Conservation (phyloP, 2,888 invertebrate genomes). For the Mesopsocus fuscifrons region DNA sequence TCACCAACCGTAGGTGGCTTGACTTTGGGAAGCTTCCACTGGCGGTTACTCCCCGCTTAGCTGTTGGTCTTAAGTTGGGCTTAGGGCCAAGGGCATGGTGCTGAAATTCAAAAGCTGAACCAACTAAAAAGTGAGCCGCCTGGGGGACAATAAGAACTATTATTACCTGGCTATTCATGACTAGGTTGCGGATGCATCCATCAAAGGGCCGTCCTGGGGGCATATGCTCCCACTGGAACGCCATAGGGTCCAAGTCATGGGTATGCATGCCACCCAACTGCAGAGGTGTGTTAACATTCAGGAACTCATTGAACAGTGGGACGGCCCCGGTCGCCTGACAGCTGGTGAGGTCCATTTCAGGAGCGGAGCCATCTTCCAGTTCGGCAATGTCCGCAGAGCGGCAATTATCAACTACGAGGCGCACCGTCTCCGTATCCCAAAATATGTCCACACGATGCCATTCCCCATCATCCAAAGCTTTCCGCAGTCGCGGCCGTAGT, state of each 20-base stretch:
- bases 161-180: slow-evolving; percentile 91
- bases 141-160: too few species aligned
- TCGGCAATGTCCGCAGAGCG: slow-evolving; percentile 75
- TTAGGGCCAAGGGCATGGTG: too few species aligned
- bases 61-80: too few species aligned
- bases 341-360: slow-evolving; percentile 68
- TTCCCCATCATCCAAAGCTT: slow-evolving; percentile 82
- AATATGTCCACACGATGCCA: slow-evolving; percentile 96
- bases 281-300: slow-evolving; percentile 87
- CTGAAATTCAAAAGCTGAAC: too few species aligned
- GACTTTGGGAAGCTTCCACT: too few species aligned
- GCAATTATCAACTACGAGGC: slow-evolving; percentile 85
- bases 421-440: slow-evolving; percentile 85
- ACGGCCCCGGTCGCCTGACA: slow-evolving; percentile 82
- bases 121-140: too few species aligned
- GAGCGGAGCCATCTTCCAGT: slow-evolving; percentile 65
- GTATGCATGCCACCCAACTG: slow-evolving; percentile 88
- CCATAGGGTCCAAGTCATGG: slow-evolving; percentile 73
- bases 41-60: too few species aligned
- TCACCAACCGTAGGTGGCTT: too few species aligned
- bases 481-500: slow-evolving; percentile 64
- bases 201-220: slow-evolving; percentile 81
- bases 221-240: slow-evolving; percentile 81
- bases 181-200: slow-evolving; percentile 88
- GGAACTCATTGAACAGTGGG: slow-evolving; percentile 86